phyloP scores from a whole-genome alignment of 2,113 vertebrate genomes.

The Orthonyx spaldingii region DNA sequence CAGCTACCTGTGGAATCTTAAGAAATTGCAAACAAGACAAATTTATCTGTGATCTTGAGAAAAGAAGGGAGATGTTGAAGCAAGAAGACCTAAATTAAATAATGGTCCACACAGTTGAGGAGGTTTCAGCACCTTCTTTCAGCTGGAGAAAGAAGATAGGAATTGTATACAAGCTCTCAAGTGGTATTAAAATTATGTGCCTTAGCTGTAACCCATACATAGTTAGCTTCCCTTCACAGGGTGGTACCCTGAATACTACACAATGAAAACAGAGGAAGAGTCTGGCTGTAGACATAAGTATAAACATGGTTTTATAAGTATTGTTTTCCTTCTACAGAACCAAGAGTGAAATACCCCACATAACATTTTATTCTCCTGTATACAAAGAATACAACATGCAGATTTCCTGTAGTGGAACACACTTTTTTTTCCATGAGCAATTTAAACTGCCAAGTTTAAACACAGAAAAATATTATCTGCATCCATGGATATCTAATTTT shows the following conservation, averaged over 20 bases:
- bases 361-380: slow-evolving; percentile 11
- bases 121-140: not conserved
- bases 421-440: not conserved
- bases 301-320: not conserved
- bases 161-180: not conserved
- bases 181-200: not conserved
- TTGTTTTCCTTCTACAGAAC: not conserved
- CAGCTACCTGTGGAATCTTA: not conserved
- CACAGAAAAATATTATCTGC: slow-evolving; percentile 41
- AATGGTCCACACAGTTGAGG: not conserved
- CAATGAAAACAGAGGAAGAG: not conserved
- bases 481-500: slow-evolving; percentile 31
- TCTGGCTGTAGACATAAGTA: not conserved
- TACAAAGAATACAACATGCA: not conserved
- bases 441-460: slow-evolving; percentile 33
- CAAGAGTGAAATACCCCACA: not conserved
- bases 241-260: not conserved
- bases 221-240: not conserved
- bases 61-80: not conserved
- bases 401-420: not conserved
- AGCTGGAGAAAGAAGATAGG: not conserved
- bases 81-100: not conserved
- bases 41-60: not conserved
- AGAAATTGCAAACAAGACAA: not conserved
- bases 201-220: not conserved